phyloP scores from a whole-genome alignment of 2,888 invertebrate genomes.

The Glyphotaelius pellucidus region DNA sequence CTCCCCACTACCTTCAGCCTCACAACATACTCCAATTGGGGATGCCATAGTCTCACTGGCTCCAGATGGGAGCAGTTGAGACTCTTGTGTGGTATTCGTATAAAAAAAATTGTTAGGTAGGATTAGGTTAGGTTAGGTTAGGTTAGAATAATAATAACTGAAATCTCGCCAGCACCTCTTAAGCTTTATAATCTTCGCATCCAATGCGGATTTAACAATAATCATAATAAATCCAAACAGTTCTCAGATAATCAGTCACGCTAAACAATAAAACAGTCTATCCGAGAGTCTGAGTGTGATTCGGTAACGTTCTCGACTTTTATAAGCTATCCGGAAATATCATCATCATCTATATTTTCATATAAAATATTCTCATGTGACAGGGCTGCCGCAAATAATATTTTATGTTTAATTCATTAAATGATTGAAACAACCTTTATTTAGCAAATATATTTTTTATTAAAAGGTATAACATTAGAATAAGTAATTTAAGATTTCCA shows the following conservation, averaged over 20 bases:
- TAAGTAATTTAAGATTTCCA: too few species aligned
- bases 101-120: too few species aligned
- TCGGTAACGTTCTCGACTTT: slow-evolving; percentile 40
- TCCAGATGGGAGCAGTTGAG: too few species aligned
- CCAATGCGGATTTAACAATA: background rate
- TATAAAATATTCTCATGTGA: slow-evolving; percentile 11
- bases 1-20: too few species aligned
- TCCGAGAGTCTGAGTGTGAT: slow-evolving; percentile 29
- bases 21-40: too few species aligned
- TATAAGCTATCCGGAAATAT: slow-evolving; percentile 44
- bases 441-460: background rate
- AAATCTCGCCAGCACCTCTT: background rate
- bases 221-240: slow-evolving; percentile 22
- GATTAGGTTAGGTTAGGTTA: too few species aligned
- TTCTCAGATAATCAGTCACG: slow-evolving; percentile 47
- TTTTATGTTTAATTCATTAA: background rate
- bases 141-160: too few species aligned
- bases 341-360: slow-evolving; percentile 31
- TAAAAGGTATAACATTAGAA: background rate
- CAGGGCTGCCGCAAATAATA: slow-evolving; percentile 16
- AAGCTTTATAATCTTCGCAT: background rate
- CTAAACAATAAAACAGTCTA: slow-evolving; percentile 37
- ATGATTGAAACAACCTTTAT: background rate
- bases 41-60: too few species aligned
- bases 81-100: too few species aligned